phyloP scores from a whole-genome alignment of 2,113 vertebrate species.

The Podiceps cristatus region DNA sequence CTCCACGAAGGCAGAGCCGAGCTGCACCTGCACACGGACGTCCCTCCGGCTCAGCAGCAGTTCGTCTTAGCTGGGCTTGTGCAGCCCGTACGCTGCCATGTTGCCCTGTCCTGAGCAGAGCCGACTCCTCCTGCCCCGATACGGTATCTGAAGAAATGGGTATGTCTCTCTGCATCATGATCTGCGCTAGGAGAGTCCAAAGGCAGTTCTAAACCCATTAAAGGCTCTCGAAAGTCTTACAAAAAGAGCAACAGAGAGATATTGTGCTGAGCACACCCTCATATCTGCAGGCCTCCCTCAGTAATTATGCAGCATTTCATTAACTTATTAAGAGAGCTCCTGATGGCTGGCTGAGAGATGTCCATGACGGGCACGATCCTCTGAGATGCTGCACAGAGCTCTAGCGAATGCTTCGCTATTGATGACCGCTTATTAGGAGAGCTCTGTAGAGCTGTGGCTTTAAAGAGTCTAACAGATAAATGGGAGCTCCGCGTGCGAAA shows the following conservation, averaged over 20 bases:
- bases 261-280: not conserved
- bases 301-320: not conserved
- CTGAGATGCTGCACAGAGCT: not conserved
- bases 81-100: fast-evolving
- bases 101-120: not conserved
- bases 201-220: not conserved
- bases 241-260: not conserved
- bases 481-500: not conserved
- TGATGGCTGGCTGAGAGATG: not conserved
- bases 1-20: not conserved
- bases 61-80: not conserved
- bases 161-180: not conserved
- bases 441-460: not conserved
- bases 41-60: not conserved
- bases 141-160: fast-evolving
- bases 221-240: not conserved
- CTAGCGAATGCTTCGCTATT: not conserved
- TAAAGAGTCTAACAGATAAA: not conserved
- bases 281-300: not conserved
- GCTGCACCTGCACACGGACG: not conserved
- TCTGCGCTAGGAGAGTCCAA: not conserved
- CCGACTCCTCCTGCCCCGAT: not conserved
- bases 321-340: not conserved
- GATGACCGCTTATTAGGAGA: not conserved
- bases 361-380: not conserved